These are phyloP conservation scores for Tinamus guttatus DNA, from an alignment of 2,113 vertebrate species.

Conservation along the genomic window DNA sequence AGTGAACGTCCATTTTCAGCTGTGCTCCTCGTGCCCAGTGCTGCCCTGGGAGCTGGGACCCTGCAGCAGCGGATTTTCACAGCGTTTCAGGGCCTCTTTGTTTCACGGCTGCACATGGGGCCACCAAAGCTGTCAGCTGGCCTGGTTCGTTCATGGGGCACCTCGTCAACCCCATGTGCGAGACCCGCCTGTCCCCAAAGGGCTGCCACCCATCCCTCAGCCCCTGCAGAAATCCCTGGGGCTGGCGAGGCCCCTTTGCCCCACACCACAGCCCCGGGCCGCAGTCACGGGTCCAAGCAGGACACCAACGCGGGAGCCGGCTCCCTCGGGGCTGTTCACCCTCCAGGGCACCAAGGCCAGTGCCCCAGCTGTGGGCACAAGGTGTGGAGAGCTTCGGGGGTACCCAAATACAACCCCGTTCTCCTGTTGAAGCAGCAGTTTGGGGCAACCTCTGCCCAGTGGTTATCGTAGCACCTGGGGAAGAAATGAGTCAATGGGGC, in stretches of 20 bases:
- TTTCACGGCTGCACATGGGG: background rate
- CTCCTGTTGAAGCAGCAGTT: background rate
- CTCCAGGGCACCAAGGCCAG: too few species aligned
- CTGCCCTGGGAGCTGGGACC: fast-evolving
- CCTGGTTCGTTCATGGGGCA: fast-evolving
- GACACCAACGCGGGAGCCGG: too few species aligned
- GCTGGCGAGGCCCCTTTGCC: too few species aligned
- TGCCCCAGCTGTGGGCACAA: background rate
- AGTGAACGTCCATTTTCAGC: background rate
- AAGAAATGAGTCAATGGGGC: background rate
- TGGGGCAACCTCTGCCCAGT: background rate
- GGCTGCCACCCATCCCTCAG: background rate
- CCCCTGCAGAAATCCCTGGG: background rate
- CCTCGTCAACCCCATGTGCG: background rate
- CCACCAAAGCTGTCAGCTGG: background rate
- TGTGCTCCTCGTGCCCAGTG: background rate
- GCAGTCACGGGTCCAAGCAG: too few species aligned
- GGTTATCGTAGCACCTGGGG: background rate
- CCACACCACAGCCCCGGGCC: background rate
- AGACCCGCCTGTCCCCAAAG: background rate
- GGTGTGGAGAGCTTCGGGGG: too few species aligned
- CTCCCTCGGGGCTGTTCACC: background rate
- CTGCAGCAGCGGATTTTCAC: background rate
- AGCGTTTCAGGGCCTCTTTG: too few species aligned
- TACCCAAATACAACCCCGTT: too few species aligned